Evolutionary conservation across 2,888 invertebrate genomes (phyloP).

Genomic region (Orthonevra nobilis): DNA sequence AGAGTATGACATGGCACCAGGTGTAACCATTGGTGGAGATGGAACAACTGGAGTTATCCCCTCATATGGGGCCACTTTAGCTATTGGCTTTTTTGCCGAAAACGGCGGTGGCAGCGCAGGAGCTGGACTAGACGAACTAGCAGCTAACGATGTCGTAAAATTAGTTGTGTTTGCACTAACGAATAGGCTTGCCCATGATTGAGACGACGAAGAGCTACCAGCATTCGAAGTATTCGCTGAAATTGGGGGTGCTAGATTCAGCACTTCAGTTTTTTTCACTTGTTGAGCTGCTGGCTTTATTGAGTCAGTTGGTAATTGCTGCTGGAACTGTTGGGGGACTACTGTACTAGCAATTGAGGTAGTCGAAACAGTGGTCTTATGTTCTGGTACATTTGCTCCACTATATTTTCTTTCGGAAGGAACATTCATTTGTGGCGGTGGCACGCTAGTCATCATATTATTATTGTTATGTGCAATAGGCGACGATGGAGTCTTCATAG

Average conservation of each 20-base stretch:
- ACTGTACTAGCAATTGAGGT: constrained; percentile 80
- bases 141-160: constrained; percentile 56
- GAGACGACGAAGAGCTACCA: constrained; percentile 54
- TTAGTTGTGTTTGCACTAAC: constrained; percentile 75
- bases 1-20: constrained; percentile 79
- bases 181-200: constrained; percentile 87
- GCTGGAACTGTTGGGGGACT: constrained; percentile 76
- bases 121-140: constrained; percentile 70
- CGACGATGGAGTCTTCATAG: constrained; percentile 78
- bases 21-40: constrained; percentile 74
- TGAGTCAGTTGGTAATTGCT: constrained; percentile 70
- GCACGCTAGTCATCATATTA: constrained; percentile 79
- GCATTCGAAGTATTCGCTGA: constrained; percentile 41
- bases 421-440: constrained; percentile 78
- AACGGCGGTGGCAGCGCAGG: constrained; percentile 73
- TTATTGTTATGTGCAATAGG: constrained; percentile 79
- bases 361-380: constrained; percentile 81
- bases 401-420: constrained; percentile 60
- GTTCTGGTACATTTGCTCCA: constrained; percentile 78
- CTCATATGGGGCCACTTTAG: constrained; percentile 83
- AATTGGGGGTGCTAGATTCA: constrained; percentile 62
- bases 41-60: constrained; percentile 74
- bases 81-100: constrained; percentile 82
- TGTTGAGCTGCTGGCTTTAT: constrained; percentile 67
- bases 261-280: constrained; percentile 48